phyloP scores from a whole-genome alignment of 2,113 vertebrate genomes.

The Tinamus guttatus region DNA sequence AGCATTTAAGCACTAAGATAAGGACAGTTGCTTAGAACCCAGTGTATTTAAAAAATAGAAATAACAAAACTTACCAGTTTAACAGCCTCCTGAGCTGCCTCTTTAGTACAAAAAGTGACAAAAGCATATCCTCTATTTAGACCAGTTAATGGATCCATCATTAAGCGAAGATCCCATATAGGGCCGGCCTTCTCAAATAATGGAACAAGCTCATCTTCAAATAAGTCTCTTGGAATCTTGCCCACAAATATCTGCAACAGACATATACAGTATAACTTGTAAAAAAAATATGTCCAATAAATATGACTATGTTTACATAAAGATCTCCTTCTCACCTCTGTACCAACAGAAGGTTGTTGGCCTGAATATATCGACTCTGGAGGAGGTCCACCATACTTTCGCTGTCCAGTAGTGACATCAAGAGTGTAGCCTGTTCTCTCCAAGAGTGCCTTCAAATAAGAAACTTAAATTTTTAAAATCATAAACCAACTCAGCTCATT shows the following conservation, averaged over 20 bases:
- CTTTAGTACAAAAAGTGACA: conserved; percentile 98
- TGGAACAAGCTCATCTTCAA: conserved; percentile 97
- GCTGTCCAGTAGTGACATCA: conserved; percentile 97
- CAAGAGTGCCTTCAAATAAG: conserved; percentile 87
- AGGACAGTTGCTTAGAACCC: not conserved
- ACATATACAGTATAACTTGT: conserved; percentile 34
- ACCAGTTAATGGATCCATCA: conserved; percentile 99
- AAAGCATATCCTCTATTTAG: conserved; percentile 98
- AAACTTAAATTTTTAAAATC: conserved; percentile 34
- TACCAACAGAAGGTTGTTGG: conserved; percentile 91
- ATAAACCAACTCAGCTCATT: not conserved
- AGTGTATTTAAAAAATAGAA: not conserved
- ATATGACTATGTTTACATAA: not conserved
- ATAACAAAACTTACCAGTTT: conserved; percentile 87
- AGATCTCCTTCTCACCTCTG: conserved; percentile 85
- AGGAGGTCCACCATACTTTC: conserved; percentile 97
- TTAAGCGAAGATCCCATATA: conserved; percentile 97
- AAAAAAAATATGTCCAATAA: not conserved
- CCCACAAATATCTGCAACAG: conserved; percentile 93
- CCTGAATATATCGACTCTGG: conserved; percentile 92
- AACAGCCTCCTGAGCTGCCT: conserved; percentile 96
- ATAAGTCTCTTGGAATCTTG: conserved; percentile 96
- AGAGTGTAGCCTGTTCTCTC: conserved; percentile 96
- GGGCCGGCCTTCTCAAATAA: conserved; percentile 96
- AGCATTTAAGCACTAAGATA: not conserved